Base-by-base conservation (phyloP, 2,797 vertebrate genomes). In the Notolepis coatsorum region DNA sequence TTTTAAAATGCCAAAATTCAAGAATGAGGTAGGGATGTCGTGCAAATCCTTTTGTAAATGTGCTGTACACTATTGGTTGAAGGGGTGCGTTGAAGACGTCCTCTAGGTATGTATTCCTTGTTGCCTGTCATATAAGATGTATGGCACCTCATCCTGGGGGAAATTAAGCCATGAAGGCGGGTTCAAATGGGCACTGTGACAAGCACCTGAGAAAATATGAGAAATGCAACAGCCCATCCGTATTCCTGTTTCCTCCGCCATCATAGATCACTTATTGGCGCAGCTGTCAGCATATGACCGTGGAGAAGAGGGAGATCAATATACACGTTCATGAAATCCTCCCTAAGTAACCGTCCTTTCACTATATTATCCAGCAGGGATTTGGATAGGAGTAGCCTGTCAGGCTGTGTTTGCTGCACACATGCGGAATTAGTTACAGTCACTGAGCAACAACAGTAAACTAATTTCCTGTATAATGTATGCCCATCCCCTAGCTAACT, bases 201-300 rank as follows among this genome's bases (percentile, higher is more conserved):
- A 53, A 64, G 75, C 75, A 65, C 61, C 55, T 54, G 28, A 61
- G 51, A 46, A 49, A 21, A 3, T 5, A 46, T 12, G 66, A 70
- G 5, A 66, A 46, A 73, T 55, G 61, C 51, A 77, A 42, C 62
- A 47, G 54, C 39, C 57, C 65, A 27, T 49, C 60, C 42, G 10
- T 69, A 63, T 20, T 64, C n/a, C 21, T 68, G 66, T 81, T 75
- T 65, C 77, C 62, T 47, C 46, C 53, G 15, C 59, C 50, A n/a
- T 17, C 77, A 81, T 85, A 70, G 84, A 87, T 85, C 86, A 83
- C 65, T 48, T 25, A 51, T 31, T 54, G 63, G 13, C 59, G 79
- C 76, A 15, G 60, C 66, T 73, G 78, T 84, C 79, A 77, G 71
- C 65, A 57, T 35, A 79, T n/a, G n/a, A 75, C 28, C 15, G 20